Conservation (phyloP, 2,797 vertebrate genomes). For the Gymnoscopelus microlampas region DNA sequence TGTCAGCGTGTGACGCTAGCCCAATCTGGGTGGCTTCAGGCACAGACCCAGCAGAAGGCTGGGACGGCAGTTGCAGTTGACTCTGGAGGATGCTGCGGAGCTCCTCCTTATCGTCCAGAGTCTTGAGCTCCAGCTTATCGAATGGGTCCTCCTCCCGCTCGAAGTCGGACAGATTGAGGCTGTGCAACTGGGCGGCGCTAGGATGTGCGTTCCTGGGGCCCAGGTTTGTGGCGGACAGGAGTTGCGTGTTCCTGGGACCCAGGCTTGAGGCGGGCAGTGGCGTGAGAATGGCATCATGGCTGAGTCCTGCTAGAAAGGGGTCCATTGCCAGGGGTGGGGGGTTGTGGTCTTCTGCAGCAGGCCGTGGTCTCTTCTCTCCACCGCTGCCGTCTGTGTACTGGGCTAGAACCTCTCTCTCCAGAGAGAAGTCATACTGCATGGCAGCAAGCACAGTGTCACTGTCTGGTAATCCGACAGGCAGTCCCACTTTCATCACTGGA, state of each 20-base stretch:
- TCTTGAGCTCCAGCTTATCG: slow-evolving; percentile 97
- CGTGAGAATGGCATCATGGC: slow-evolving; percentile 93
- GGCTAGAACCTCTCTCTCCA: slow-evolving; percentile 85
- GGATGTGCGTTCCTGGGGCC: slow-evolving; percentile 82
- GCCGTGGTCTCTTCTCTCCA: slow-evolving; percentile 58
- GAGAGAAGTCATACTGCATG: slow-evolving; percentile 94
- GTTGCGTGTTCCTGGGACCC: no score
- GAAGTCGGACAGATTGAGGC: slow-evolving; percentile 96
- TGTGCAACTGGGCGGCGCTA: slow-evolving; percentile 80
- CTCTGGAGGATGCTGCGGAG: slow-evolving; percentile 93
- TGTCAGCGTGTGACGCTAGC: slow-evolving; percentile 80
- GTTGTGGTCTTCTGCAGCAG: slow-evolving; percentile 74
- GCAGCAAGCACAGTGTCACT: slow-evolving; percentile 83
- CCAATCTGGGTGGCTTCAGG: slow-evolving; percentile 64
- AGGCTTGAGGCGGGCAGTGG: slow-evolving; percentile 59
- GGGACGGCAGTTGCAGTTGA: slow-evolving; percentile 77
- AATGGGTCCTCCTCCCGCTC: slow-evolving; percentile 98
- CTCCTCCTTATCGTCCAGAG: slow-evolving; percentile 94
- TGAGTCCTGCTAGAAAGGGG: slow-evolving; percentile 90
- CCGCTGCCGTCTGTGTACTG: slow-evolving; percentile 67
- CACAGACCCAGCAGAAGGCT: slow-evolving; percentile 53
- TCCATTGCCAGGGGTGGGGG: slow-evolving; percentile 89
- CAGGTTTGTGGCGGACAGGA: slow-evolving; percentile 87
- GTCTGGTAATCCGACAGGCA: slow-evolving; percentile 90
- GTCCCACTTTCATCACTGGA: slow-evolving; percentile 94